Base-by-base conservation (phyloP, 1,140 invertebrate genomes). In the Helicorthomorpha holstii region DNA sequence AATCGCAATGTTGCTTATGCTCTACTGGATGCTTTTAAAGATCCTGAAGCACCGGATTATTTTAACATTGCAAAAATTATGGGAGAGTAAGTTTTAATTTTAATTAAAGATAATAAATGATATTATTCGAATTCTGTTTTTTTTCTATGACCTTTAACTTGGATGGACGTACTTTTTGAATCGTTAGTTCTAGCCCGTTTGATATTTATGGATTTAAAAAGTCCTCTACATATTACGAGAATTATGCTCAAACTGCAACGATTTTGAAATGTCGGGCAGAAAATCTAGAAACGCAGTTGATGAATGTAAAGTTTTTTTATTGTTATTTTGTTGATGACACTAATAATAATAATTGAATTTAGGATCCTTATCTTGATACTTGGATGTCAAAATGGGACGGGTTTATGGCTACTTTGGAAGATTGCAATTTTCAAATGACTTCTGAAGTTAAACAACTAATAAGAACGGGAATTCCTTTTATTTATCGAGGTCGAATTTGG, bases 321-420 rank as follows among this genome's bases (percentile, higher is more conserved):
- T 7, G 16, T 50, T 7, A 45, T 48, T 45, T 50, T 21, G 12
- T 43, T 16, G 16, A n/a, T 48, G 44, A 14, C 19, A 25, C 12
- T 53, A n/a, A 12, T 14, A 29, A 19, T 45, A 42, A 47, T 47
- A 55, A 21, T 24, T 48, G 22, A 49, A 25, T 25, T 7, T 42
- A 43, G 56, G 61, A 47, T 64, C 60, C 22, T 56, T 62, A 51
- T 56, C 55, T 51, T 2, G 38, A 51, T 12, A 10, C 29, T 14
- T 61, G 55, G 58, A 52, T 53, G 27, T 52, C 63, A 0, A 68
- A 67, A 51, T 72, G 70, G 70, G 70, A 72, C 54, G 69, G 68
- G 27, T 71, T 61, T 51, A 62, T 72, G 54, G 62, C 63, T 21
- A 61, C 60, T 43, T 53, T 64, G 29, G 57, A 51, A 1, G 53